Evolutionary conservation across 2,888 invertebrate species (phyloP), one percentile per base, ranked within the genome.

Genomic region (Trichopria drosophilae): DNA sequence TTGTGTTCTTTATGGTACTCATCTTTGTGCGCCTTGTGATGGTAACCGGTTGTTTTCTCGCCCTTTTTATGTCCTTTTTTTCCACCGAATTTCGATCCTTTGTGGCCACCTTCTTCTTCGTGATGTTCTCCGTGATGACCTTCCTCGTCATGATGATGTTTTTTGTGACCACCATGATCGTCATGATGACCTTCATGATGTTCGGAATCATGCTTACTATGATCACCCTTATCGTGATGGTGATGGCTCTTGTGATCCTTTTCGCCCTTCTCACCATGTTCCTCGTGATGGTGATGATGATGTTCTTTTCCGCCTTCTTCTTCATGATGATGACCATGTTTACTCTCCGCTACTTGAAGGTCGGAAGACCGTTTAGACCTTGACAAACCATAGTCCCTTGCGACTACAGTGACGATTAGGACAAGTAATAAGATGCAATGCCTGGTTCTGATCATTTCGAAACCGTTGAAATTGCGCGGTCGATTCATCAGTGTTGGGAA

Each of bases 1-100:
- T 86, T 87, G 75, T 88, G 88, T 66, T 87, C 87, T 65, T 85
- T 87, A 69, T 86, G 84, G 75, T 84, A 87, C 70, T 88, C 88
- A 64, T 88, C 88, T 69, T 86, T 86, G 76, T 86, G 86, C 73
- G 86, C 85, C 61, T 86, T 86, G 76, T 88, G 86, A 77, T 88
- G 87, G 74, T 85, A 87, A 0, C 88, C 88, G 72, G 85, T 86
- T 2, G 86, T 86, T 69, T 87, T 87, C 66, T 87, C 86, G 4
- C 88, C 88, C 63, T 86, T 86, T 67, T 87, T 87, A 68, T 88
- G 87, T 0, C 86, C 87, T 58, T 86, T 85, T 67, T 87, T 87
- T 71, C 87, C 86, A 1, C 83, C 85, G 24, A 24, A 9, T 67
- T 86, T 84, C 0, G 83, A 82, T 0, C 83, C 84, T 60, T 86